Base-by-base conservation (phyloP, 2,888 invertebrate species). In the Gandaritis pyraliata region DNA sequence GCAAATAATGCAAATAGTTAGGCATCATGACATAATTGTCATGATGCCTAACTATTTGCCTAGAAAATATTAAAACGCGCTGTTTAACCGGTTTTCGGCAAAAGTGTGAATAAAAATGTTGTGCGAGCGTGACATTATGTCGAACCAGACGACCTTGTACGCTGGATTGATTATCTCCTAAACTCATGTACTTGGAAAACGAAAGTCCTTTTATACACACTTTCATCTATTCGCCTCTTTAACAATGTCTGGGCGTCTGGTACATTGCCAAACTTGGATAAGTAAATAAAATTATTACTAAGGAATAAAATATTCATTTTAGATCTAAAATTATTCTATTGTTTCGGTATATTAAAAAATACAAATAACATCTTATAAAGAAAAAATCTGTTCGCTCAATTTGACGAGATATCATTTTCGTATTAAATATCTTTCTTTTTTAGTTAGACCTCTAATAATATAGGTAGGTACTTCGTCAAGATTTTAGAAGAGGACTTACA, bases 101-200 rank as follows among this genome's bases (percentile, higher is more conserved):
- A 60, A 62, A 58, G 46, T 55, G 54, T 63, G 48, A 29, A 61
- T 64, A 71, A 73, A 73, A 72, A 48, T 60, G 52, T 41, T 71
- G 62, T 73, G 70, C 69, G 67, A 73, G 73, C 72, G 69, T 74
- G 73, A 77, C 75, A 79, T 78, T 74, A 75, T 70, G 72, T 77
- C 46, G 70, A 72, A 80, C 77, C 69, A 60, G 78, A 70, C 74
- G 81, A 80, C 86, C 86, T 86, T 85, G 81, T 60, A 62, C 48
- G 61, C 61, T 58, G 50, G 64, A 67, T 72, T 68, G 68, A 64
- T 65, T 73, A 66, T 78, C 69, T 70, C 66, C 60, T 71, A 33
- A 71, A 70, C 47, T 52, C 38, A 62, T 57, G 46, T 61, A 45
- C 52, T 67, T 54, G 52, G 72, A 81, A 80, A 82, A 75, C 70